Percentiles rank a stretch among this genome's conserved stretches.
Conservation (phyloP, 1,140 invertebrate genomes). For the Tetragonula clypearis region DNA sequence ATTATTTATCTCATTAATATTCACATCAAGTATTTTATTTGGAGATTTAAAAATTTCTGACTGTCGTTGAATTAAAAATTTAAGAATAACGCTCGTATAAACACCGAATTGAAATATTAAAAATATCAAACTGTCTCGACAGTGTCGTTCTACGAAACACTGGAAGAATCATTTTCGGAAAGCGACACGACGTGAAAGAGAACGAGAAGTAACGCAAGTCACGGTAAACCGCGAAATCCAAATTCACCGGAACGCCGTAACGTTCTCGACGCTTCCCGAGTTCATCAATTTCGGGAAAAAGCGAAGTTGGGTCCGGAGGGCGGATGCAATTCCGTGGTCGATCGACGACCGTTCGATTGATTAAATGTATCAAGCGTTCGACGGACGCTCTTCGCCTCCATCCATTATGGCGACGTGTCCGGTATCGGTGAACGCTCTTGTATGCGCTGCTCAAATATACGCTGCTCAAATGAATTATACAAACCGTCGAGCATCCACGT, state of each 20-base stretch:
- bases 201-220: too few species aligned
- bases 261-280: neutral
- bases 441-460: conserved; percentile 15
- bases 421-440: conserved; percentile 16
- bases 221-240: neutral
- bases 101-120: too few species aligned
- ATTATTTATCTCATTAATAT: too few species aligned
- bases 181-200: neutral
- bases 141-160: too few species aligned
- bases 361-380: conserved; percentile 20
- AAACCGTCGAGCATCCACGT: neutral
- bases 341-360: conserved; percentile 10
- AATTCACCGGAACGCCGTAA: neutral
- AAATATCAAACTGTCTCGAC: too few species aligned
- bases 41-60: too few species aligned
- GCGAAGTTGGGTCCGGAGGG: neutral
- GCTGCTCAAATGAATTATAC: conserved; percentile 46
- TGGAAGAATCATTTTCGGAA: neutral
- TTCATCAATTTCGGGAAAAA: neutral
- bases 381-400: neutral
- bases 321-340: too few species aligned
- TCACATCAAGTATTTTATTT: too few species aligned
- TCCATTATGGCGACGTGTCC: conserved; percentile 29
- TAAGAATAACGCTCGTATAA: too few species aligned
- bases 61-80: too few species aligned